Conservation (phyloP, 2,797 vertebrate species). For the Ctenochaetus hawaiiensis region DNA sequence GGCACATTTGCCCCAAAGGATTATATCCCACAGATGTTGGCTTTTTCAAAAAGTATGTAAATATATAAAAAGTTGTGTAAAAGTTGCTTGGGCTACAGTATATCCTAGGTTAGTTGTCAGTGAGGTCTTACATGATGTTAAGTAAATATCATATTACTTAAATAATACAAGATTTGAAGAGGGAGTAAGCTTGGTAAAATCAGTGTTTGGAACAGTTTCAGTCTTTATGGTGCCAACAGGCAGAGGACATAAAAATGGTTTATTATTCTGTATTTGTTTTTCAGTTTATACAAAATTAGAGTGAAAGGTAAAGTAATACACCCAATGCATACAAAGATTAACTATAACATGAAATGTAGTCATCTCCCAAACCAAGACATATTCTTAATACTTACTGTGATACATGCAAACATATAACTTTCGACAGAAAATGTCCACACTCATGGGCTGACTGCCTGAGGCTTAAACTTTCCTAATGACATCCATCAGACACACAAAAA, state of each 20-base stretch:
- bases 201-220: not conserved
- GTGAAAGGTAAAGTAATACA: constrained; percentile 19
- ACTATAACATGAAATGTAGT: constrained; percentile 32
- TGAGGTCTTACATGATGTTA: not conserved
- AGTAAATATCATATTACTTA: not conserved
- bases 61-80: not conserved
- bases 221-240: not conserved
- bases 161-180: not conserved
- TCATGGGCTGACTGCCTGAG: not conserved
- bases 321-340: constrained; percentile 40
- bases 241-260: constrained; percentile 33
- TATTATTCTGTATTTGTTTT: constrained; percentile 28
- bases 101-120: not conserved
- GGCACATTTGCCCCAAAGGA: too few relatives aligned
- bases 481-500: constrained; percentile 2
- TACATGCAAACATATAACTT: constrained; percentile 28
- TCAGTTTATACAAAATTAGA: constrained; percentile 44
- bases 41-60: too few relatives aligned
- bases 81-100: not conserved
- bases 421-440: constrained; percentile 13
- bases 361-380: not conserved
- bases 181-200: not conserved
- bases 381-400: constrained; percentile 47
- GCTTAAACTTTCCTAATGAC: not conserved
- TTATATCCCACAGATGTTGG: too few relatives aligned